A percentile compares a stretch with the other conserved stretches of the same genome.
These are phyloP conservation scores for Ophiothrix spiculata DNA, from an alignment of 35 echinoderm and acorn worm species.

Conservation along the genomic window DNA sequence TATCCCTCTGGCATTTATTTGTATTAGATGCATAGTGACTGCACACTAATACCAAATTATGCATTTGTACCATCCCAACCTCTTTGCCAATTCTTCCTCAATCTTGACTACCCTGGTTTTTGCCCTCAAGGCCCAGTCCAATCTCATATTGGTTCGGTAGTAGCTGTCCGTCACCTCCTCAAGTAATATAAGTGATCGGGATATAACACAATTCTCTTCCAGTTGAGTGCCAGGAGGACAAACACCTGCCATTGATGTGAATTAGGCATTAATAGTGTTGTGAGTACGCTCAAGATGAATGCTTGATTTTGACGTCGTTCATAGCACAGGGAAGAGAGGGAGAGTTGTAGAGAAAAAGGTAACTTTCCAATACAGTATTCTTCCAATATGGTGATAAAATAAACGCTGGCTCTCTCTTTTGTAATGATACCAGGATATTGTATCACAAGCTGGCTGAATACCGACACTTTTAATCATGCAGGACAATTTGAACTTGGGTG, in stretches of 20 bases:
- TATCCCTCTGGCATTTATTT: neutral
- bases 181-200: neutral
- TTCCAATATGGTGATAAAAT: neutral
- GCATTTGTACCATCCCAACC: constrained; percentile 6
- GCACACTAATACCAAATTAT: constrained; percentile 10
- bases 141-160: neutral
- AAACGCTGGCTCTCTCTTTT: no score
- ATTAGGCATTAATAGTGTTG: constrained; percentile 13
- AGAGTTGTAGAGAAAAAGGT: neutral
- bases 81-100: neutral
- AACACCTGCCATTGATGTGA: constrained; percentile 2
- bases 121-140: neutral
- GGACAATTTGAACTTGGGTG: no score
- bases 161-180: neutral
- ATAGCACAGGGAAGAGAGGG: no score
- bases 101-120: neutral
- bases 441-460: no score
- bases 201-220: neutral
- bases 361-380: no score
- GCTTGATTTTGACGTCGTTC: neutral
- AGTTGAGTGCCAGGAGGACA: constrained; percentile 10
- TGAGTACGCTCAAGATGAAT: neutral
- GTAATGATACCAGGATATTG: no score
- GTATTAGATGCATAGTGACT: neutral
- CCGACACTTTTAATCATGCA: no score